phyloP scores from a whole-genome alignment of 2,113 vertebrate genomes.

The Amazona vittata region DNA sequence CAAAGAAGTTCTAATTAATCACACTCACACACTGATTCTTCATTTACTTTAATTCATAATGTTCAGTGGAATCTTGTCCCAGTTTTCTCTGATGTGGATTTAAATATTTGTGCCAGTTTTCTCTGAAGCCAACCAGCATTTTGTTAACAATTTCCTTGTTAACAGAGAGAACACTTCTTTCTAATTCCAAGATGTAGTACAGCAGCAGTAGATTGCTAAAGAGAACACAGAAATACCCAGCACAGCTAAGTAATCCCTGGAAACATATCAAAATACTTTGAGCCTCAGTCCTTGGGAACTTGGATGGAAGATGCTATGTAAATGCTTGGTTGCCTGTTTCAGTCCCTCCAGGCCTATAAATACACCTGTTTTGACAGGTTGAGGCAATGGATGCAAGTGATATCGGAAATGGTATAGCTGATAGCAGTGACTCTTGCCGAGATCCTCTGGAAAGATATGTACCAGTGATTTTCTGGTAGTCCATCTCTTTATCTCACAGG shows the following conservation, averaged over 20 bases:
- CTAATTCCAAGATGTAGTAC: background rate
- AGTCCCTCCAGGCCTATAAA: constrained; percentile 37
- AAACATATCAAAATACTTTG: background rate
- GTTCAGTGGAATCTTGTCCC: background rate
- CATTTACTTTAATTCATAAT: background rate
- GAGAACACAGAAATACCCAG: background rate
- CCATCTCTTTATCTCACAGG: background rate
- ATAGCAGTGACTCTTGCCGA: background rate
- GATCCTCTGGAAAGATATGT: constrained; percentile 14
- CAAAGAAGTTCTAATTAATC: constrained; percentile 15
- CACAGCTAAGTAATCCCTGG: background rate
- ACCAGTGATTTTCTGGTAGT: background rate
- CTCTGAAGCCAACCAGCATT: background rate
- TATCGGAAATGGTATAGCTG: background rate
- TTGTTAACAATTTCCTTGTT: background rate
- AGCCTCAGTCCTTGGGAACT: background rate
- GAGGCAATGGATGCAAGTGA: background rate
- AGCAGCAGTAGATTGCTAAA: background rate
- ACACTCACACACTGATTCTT: background rate
- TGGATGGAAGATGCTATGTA: background rate
- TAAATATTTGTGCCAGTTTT: background rate
- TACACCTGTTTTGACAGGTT: constrained; percentile 52
- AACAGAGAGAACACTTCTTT: background rate
- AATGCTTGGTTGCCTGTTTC: constrained; percentile 7
- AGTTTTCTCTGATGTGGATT: background rate